These are phyloP conservation scores for Aphis gossypii DNA, from an alignment of 1,140 invertebrate species.

Conservation along the genomic window DNA sequence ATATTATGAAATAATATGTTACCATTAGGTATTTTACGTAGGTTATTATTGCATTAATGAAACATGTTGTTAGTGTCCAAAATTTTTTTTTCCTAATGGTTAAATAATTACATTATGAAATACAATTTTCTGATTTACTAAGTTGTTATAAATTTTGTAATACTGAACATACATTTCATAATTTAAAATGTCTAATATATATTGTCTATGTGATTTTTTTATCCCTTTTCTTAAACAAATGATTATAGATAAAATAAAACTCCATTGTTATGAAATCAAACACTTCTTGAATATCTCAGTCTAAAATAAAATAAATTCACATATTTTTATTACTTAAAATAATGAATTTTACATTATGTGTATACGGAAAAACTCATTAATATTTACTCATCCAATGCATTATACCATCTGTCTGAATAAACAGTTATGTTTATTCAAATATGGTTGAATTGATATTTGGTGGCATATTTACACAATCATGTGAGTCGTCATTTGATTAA, in stretches of 20 bases:
- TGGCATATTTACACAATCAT: neutral
- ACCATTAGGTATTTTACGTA: neutral
- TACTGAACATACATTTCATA: neutral
- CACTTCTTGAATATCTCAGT: neutral
- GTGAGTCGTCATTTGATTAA: neutral
- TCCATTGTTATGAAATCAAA: neutral
- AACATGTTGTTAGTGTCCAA: neutral
- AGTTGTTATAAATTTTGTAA: neutral
- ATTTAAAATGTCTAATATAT: neutral
- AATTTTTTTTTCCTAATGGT: neutral
- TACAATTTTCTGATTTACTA: neutral
- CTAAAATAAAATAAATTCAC: neutral
- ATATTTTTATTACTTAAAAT: neutral
- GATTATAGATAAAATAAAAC: constrained; percentile 19
- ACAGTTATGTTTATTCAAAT: constrained; percentile 3
- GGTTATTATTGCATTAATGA: neutral
- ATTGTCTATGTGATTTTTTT: neutral
- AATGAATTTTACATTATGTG: neutral
- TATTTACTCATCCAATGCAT: neutral
- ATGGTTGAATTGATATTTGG: neutral
- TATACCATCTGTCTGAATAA: neutral
- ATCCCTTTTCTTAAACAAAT: neutral
- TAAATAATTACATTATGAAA: neutral
- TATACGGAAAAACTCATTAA: constrained; percentile 9
- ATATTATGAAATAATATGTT: neutral